phyloP scores from a whole-genome alignment of 2,797 vertebrate species.

The Eulemur albifrons region DNA sequence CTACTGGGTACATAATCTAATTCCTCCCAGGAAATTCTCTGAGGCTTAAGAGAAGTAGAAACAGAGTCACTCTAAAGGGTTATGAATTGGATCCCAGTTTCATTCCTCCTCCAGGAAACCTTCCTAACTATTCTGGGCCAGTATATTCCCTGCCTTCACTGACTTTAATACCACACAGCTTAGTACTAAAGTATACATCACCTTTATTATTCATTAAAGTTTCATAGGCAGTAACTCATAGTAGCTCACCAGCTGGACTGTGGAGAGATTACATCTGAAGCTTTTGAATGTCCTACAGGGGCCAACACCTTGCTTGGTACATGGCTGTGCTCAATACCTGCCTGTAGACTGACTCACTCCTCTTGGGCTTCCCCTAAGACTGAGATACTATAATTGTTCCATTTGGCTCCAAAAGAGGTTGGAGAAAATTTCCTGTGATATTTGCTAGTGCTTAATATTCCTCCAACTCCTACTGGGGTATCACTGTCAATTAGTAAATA shows the following conservation, averaged over 20 bases:
- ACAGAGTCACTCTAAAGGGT: background rate
- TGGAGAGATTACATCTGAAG: background rate
- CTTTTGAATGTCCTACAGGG: background rate
- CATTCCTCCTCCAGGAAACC: background rate
- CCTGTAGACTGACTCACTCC: background rate
- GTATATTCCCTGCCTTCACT: background rate
- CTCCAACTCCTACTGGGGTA: background rate
- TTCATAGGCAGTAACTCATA: background rate
- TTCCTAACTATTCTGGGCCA: background rate
- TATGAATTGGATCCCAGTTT: background rate
- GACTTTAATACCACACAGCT: background rate
- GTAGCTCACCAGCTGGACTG: background rate
- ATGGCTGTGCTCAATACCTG: background rate
- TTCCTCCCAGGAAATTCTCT: slow-evolving; percentile 44
- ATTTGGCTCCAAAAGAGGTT: background rate
- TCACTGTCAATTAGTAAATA: background rate
- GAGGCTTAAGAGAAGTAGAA: slow-evolving; percentile 7
- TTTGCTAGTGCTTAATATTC: background rate
- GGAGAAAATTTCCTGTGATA: background rate
- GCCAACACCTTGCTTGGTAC: background rate
- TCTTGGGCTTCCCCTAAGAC: background rate
- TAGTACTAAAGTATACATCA: background rate
- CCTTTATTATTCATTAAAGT: background rate
- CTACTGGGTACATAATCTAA: slow-evolving; percentile 32
- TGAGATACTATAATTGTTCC: background rate